Percentiles rank a stretch among this genome's conserved stretches.
Conservation (phyloP, 2,888 invertebrate species). For the Smittia sp. region DNA sequence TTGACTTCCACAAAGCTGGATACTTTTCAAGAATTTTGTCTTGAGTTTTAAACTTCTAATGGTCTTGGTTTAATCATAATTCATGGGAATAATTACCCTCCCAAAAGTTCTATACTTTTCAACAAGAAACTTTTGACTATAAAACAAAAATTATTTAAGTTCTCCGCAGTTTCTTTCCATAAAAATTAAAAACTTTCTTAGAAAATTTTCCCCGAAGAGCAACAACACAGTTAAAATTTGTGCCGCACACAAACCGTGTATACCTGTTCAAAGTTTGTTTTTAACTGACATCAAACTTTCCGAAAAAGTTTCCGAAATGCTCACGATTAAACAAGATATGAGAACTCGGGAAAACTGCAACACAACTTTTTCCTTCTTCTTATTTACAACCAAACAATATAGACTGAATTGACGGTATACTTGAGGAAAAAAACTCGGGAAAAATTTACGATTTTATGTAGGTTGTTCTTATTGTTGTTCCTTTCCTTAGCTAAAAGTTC, state of each 20-base stretch:
- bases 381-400: conserved; percentile 39
- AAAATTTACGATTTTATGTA: conserved; percentile 40
- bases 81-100: conserved; percentile 39
- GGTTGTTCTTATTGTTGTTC: conserved; percentile 28
- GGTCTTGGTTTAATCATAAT: conserved; percentile 28
- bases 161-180: too few relatives aligned
- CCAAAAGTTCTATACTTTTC: conserved; percentile 33
- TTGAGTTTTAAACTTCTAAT: conserved; percentile 21
- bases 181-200: conserved; percentile 42
- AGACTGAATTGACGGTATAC: conserved; percentile 30
- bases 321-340: conserved; percentile 51
- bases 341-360: conserved; percentile 43
- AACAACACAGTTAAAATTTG: conserved; percentile 41
- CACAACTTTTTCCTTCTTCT: conserved; percentile 42
- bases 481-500: conserved; percentile 21
- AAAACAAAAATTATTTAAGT: conserved; percentile 38
- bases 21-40: neutral
- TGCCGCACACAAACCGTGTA: conserved; percentile 46
- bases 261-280: conserved; percentile 56
- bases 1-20: neutral
- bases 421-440: conserved; percentile 36
- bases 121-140: conserved; percentile 40
- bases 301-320: conserved; percentile 54
- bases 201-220: conserved; percentile 41
- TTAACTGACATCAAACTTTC: conserved; percentile 54